phyloP scores from a whole-genome alignment of 1,140 invertebrate genomes.

The Zaprionus gabonicus region DNA sequence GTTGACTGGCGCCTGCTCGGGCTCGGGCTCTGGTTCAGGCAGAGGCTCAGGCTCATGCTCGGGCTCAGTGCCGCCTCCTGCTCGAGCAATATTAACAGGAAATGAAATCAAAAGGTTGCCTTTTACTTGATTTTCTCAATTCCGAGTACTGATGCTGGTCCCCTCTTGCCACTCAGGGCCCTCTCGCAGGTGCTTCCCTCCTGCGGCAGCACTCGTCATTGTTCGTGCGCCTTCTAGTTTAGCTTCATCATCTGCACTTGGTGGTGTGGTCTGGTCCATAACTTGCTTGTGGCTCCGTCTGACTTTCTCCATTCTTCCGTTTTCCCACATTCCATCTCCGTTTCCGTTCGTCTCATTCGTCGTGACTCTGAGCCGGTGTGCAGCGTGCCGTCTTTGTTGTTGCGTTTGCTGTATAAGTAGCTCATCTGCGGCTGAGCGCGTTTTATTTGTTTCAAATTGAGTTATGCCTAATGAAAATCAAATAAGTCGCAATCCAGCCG shows the following conservation, averaged over 20 bases:
- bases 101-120: slow-evolving; percentile 82
- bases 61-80: slow-evolving; percentile 10
- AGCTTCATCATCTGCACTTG: slow-evolving; percentile 79
- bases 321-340: slow-evolving; percentile 37
- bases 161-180: neutral
- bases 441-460: slow-evolving; percentile 83
- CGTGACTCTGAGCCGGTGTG: slow-evolving; percentile 47
- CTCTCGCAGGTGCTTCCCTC: neutral
- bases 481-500: slow-evolving; percentile 82
- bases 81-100: slow-evolving; percentile 77
- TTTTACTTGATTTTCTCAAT: slow-evolving; percentile 80
- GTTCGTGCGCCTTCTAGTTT: slow-evolving; percentile 72
- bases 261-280: slow-evolving; percentile 48
- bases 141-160: slow-evolving; percentile 40
- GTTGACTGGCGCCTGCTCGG: slow-evolving; percentile 41
- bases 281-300: slow-evolving; percentile 39
- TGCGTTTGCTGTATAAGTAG: slow-evolving; percentile 68
- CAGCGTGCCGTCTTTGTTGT: slow-evolving; percentile 18
- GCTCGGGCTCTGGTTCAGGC: slow-evolving; percentile 18
- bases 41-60: neutral
- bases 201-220: slow-evolving; percentile 34
- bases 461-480: slow-evolving; percentile 83
- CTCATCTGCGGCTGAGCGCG: slow-evolving; percentile 80
- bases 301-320: neutral
- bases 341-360: slow-evolving; percentile 72